These are phyloP conservation scores for Drosophila rhopaloa DNA, from an alignment of 1,140 invertebrate genomes.

Conservation along the genomic window DNA sequence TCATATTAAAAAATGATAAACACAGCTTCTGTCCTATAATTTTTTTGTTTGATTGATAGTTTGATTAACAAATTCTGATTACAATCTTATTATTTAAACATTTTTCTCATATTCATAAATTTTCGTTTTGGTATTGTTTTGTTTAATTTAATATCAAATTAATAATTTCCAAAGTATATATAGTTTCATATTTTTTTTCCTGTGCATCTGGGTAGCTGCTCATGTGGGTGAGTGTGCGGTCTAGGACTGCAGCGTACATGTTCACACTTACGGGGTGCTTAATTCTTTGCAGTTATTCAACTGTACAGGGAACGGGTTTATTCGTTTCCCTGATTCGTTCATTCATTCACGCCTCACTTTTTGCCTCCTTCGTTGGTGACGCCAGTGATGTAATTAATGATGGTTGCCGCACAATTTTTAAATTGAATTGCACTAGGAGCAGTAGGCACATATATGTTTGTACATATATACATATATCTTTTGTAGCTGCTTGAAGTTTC, in stretches of 20 bases:
- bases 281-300: conserved; percentile 72
- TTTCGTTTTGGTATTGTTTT: too few relatives aligned
- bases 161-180: neutral
- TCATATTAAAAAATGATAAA: too few relatives aligned
- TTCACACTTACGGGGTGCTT: conserved; percentile 42
- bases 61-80: too few relatives aligned
- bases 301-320: conserved; percentile 71
- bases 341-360: conserved; percentile 52
- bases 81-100: too few relatives aligned
- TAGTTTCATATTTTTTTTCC: neutral
- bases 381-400: conserved; percentile 66
- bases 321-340: conserved; percentile 75
- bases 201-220: conserved; percentile 13
- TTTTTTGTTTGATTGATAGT: neutral
- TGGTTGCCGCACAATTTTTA: conserved; percentile 63
- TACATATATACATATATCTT: neutral
- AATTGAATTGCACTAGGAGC: conserved; percentile 66
- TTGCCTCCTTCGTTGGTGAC: conserved; percentile 18
- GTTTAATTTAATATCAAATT: too few relatives aligned
- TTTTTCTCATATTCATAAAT: too few relatives aligned
- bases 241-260: conserved; percentile 5
- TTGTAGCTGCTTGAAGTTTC: neutral
- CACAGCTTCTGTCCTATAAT: neutral
- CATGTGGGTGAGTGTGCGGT: neutral
- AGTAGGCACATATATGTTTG: neutral